These are phyloP conservation scores for Vannuccia rotundouncinata DNA, from an alignment of 2,888 invertebrate genomes.

Conservation along the genomic window DNA sequence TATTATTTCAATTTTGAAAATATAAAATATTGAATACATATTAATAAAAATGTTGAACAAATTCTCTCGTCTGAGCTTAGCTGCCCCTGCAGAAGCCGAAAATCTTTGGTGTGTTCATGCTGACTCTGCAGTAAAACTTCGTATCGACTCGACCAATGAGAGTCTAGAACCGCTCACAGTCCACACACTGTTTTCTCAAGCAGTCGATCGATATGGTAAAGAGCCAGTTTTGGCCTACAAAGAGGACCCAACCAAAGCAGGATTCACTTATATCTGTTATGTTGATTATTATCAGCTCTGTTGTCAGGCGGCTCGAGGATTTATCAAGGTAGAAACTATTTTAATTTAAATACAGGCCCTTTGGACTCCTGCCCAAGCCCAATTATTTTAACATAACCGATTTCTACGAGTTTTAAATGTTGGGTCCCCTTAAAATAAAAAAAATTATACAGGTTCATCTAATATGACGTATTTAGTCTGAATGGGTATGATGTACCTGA, in stretches of 20 bases:
- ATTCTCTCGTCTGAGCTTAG: too few species aligned
- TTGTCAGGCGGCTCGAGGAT: not conserved
- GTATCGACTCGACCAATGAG: not conserved
- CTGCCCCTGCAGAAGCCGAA: not conserved
- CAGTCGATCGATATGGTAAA: not conserved
- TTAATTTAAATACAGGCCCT: not conserved
- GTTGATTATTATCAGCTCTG: not conserved
- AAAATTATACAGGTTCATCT: too few species aligned
- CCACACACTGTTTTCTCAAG: not conserved
- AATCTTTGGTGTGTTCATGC: not conserved
- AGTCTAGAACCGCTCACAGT: not conserved
- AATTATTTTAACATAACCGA: too few species aligned
- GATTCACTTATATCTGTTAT: not conserved
- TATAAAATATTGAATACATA: too few species aligned
- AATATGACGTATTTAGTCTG: too few species aligned
- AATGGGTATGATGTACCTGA: too few species aligned
- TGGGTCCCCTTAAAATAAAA: not conserved
- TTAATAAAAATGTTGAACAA: too few species aligned
- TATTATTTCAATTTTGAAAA: too few species aligned
- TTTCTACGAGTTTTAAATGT: not conserved
- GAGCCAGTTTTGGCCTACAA: not conserved
- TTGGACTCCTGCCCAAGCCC: too few species aligned
- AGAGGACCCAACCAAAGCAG: not conserved
- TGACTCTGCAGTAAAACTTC: not conserved
- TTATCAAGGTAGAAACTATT: not conserved